Percentiles rank a stretch among this genome's conserved stretches.
Evolutionary conservation across 2,113 vertebrate species (phyloP).

Genomic region (Notarius quadriscutis): DNA sequence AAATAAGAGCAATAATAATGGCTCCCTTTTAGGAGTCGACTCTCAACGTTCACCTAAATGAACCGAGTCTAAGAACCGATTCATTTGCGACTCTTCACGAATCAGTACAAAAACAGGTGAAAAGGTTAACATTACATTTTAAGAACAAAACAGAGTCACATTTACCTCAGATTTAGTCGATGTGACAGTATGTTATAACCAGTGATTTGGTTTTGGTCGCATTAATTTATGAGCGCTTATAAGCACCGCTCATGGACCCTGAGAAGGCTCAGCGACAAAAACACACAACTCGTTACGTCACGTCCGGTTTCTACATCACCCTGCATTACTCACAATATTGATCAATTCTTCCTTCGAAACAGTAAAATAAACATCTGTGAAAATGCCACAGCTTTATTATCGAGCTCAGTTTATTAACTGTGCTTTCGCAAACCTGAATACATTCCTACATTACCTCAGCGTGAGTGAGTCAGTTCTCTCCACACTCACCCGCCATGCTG

Average conservation of each 20-base stretch:
- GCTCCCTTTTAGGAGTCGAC: neutral
- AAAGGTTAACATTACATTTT: neutral
- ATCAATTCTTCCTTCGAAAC: neutral
- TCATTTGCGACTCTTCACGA: neutral
- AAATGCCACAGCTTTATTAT: neutral
- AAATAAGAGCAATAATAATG: too few relatives aligned
- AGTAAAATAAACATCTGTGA: neutral
- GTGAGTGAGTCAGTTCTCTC: too few relatives aligned
- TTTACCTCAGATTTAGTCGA: neutral
- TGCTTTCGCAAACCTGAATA: neutral
- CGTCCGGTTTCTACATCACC: neutral
- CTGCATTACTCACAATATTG: neutral
- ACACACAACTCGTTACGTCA: neutral
- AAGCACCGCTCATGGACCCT: too few relatives aligned
- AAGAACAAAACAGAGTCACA: neutral
- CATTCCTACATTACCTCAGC: neutral
- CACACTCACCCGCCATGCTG: neutral
- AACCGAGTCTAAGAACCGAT: neutral
- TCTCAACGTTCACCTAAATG: neutral
- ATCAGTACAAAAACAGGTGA: neutral
- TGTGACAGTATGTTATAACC: neutral
- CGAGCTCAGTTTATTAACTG: neutral
- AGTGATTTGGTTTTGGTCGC: neutral
- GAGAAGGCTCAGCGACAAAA: neutral
- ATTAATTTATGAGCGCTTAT: neutral